A percentile compares a stretch with the other conserved stretches of the same genome.
phyloP scores from a whole-genome alignment of 2,113 vertebrate species.

The Xiphophorus hellerii region DNA sequence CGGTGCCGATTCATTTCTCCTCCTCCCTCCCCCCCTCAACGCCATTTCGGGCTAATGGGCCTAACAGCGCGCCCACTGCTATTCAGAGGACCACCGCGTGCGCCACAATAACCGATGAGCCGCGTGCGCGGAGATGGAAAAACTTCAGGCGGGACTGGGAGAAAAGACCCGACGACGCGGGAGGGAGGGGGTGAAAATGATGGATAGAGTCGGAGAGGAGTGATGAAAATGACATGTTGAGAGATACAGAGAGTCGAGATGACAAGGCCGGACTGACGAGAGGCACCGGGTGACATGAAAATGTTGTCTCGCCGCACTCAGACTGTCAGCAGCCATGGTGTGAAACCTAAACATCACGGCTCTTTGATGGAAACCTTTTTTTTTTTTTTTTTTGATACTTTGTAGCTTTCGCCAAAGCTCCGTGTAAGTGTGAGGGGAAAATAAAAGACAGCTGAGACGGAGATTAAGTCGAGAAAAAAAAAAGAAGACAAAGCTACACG shows the following conservation, averaged over 20 bases:
- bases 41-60: constrained; percentile 62
- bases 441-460: constrained; percentile 43
- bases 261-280: constrained; percentile 52
- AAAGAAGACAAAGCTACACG: constrained; percentile 52
- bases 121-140: constrained; percentile 24
- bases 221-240: constrained; percentile 39
- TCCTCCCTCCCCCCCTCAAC: constrained; percentile 34
- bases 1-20: constrained; percentile 55
- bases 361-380: constrained; percentile 60
- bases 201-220: constrained; percentile 38
- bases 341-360: constrained; percentile 56
- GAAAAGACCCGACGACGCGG: constrained; percentile 1
- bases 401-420: constrained; percentile 44
- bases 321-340: constrained; percentile 56
- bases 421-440: constrained; percentile 51
- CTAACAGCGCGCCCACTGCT: constrained; percentile 53
- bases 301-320: constrained; percentile 35
- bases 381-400: constrained; percentile 20
- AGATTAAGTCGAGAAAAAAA: not conserved
- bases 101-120: constrained; percentile 35
- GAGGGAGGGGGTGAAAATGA: not conserved
- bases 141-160: constrained; percentile 6
- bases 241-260: constrained; percentile 28
- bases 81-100: constrained; percentile 36
- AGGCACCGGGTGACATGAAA: constrained; percentile 41